Evolutionary conservation across 2,888 invertebrate species (phyloP).

Genomic region (Pomacea canaliculata): DNA sequence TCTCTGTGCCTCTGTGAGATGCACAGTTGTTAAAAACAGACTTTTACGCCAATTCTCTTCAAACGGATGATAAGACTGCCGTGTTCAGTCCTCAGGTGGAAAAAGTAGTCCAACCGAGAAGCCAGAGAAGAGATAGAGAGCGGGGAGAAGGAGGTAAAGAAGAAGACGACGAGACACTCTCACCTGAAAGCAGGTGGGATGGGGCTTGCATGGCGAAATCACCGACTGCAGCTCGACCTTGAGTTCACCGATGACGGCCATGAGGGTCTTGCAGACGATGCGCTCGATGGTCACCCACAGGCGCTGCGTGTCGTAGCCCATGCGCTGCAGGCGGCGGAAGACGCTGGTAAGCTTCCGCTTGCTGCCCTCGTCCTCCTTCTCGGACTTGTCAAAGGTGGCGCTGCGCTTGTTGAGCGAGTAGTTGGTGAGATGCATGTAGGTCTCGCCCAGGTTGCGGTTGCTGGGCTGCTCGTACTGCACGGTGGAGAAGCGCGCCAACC

Average conservation of each 20-base stretch:
- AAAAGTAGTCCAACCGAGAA: too few species aligned
- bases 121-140: not conserved
- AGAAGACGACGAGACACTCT: constrained; percentile 1
- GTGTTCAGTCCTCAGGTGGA: too few species aligned
- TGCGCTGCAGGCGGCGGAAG: constrained; percentile 59
- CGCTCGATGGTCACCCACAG: constrained; percentile 71
- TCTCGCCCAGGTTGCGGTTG: constrained; percentile 69
- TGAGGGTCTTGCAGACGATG: constrained; percentile 71
- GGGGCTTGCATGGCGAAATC: constrained; percentile 66
- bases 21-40: too few species aligned
- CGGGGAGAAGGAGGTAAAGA: not conserved
- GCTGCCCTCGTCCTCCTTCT: constrained; percentile 68
- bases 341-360: constrained; percentile 71
- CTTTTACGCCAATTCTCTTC: too few species aligned
- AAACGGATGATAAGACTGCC: too few species aligned
- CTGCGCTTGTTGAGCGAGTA: constrained; percentile 72
- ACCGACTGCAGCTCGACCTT: constrained; percentile 67
- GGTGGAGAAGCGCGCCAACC: constrained; percentile 72
- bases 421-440: constrained; percentile 72
- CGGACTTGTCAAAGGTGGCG: constrained; percentile 68
- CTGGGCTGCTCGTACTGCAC: constrained; percentile 70
- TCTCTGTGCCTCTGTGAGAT: too few species aligned
- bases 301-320: constrained; percentile 66
- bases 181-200: constrained; percentile 72
- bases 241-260: constrained; percentile 71